These are phyloP conservation scores for Beaufortia kweichowensis DNA, from an alignment of 2,113 vertebrate genomes.

Conservation along the genomic window DNA sequence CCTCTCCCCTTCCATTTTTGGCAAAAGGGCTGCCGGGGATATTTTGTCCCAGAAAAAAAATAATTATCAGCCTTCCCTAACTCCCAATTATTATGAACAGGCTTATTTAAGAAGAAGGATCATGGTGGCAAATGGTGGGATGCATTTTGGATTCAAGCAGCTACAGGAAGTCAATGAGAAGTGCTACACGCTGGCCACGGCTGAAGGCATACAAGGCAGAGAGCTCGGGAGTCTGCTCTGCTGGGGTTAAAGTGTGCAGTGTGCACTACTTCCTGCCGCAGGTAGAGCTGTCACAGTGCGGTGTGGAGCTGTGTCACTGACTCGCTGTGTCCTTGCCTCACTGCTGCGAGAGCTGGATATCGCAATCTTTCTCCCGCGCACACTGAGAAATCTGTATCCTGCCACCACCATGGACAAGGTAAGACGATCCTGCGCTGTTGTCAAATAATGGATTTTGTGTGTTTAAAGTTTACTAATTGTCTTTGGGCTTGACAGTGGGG, in stretches of 20 bases:
- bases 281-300: slow-evolving; percentile 68
- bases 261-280: slow-evolving; percentile 70
- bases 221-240: slow-evolving; percentile 58
- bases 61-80: slow-evolving; percentile 78
- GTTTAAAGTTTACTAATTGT: neutral
- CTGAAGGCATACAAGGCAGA: slow-evolving; percentile 10
- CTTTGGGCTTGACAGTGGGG: slow-evolving; percentile 6
- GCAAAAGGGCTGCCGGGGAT: slow-evolving; percentile 74
- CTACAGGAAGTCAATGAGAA: slow-evolving; percentile 1
- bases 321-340: slow-evolving; percentile 52
- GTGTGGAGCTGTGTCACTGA: slow-evolving; percentile 33
- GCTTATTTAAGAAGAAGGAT: slow-evolving; percentile 75
- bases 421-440: slow-evolving; percentile 41
- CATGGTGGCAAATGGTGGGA: slow-evolving; percentile 42
- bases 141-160: neutral
- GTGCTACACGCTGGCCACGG: neutral
- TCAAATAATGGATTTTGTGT: neutral
- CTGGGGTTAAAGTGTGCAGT: slow-evolving; percentile 65
- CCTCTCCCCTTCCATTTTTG: slow-evolving; percentile 70
- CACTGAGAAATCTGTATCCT: slow-evolving; percentile 39
- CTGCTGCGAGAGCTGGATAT: slow-evolving; percentile 47
- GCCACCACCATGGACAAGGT: slow-evolving; percentile 76
- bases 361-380: slow-evolving; percentile 15
- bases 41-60: slow-evolving; percentile 80
- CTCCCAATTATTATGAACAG: slow-evolving; percentile 80